Evolutionary conservation across 2,888 invertebrate species (phyloP).

Genomic region (Rapana venosa): DNA sequence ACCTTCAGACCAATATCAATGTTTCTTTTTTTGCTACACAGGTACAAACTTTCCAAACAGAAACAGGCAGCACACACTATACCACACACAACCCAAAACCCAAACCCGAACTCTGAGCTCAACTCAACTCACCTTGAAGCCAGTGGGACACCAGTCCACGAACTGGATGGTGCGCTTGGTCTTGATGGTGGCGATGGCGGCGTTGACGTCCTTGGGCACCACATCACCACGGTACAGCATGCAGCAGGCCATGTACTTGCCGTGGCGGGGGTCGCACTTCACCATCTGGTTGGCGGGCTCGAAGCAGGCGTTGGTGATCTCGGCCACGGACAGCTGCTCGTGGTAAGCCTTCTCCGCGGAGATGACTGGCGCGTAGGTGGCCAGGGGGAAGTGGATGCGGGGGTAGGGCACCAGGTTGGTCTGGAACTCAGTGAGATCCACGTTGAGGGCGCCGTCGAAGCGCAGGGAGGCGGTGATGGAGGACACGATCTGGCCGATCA

Average conservation of each 20-base stretch:
- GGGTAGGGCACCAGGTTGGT: slow-evolving; percentile 55
- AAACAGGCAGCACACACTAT: too few relatives aligned
- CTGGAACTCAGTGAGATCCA: slow-evolving; percentile 54
- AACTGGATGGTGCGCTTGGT: slow-evolving; percentile 73
- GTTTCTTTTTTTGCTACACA: too few relatives aligned
- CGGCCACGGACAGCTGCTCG: slow-evolving; percentile 79
- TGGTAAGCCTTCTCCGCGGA: slow-evolving; percentile 91
- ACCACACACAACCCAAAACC: too few relatives aligned
- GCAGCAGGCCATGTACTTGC: slow-evolving; percentile 81
- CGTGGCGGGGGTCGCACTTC: slow-evolving; percentile 81
- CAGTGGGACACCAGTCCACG: slow-evolving; percentile 71
- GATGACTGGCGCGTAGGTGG: slow-evolving; percentile 93
- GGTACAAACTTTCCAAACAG: too few relatives aligned
- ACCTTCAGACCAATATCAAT: too few relatives aligned
- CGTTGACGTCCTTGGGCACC: slow-evolving; percentile 75
- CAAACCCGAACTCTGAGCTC: too few relatives aligned
- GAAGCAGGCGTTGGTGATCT: slow-evolving; percentile 94
- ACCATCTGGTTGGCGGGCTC: slow-evolving; percentile 93
- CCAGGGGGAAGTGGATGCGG: slow-evolving; percentile 61
- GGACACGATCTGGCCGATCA: slow-evolving; percentile 90
- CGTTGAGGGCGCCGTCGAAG: slow-evolving; percentile 55
- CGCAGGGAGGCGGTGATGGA: slow-evolving; percentile 73
- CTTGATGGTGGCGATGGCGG: slow-evolving; percentile 73
- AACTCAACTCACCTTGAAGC: slow-evolving; percentile 76
- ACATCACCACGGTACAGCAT: slow-evolving; percentile 75